Base-by-base conservation (phyloP, 2,113 vertebrate genomes). In the Neopipo cinnamomea region DNA sequence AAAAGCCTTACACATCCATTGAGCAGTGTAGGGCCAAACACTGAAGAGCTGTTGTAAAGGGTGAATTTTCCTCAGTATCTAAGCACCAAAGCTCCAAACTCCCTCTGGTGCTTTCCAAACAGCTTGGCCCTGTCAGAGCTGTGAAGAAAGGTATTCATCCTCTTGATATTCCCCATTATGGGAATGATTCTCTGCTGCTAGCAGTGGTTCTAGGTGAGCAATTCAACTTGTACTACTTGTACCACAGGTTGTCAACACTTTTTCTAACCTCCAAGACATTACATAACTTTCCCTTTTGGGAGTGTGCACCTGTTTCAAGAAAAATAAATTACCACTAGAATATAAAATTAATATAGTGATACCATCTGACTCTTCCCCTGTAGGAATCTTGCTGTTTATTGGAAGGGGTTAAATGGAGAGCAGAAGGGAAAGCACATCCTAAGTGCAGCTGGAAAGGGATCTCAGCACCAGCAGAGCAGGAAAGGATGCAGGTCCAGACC, bases 401-500 rank as follows among this genome's bases (percentile, higher is more conserved):
- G 30, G 35, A 83, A 91, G 19, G 13, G 33, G 46, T 21, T 84
- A 75, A 61, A 33, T 9, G 46, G n/a, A 2, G 2, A 80, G 18
- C 14, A 35, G 79, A 68, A 56, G 7, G 9, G 23, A 91, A 88
- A 88, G 16, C n/a, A 28, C 35, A 61, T 72, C 44, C 18, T 33
- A 33, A 44, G 35, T 39, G 52, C 73, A 84, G 25, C 15, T 58
- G 37, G 62, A 65, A 70, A 53, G 67, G 47, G 22, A 24, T 49
- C 67, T 53, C 9, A 7, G 62, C 31, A 42, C 13, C 27, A 42
- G 35, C 84, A 76, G 47, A 35, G 7, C 1, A 0, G 35, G 30
- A n/a, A 33, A 71, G 8, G 35, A 52, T 31, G 33, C 0, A 2
- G 2, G 9, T 47, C 52, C 1, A 7, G 49, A n/a, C 24, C 2